phyloP scores from a whole-genome alignment of 2,797 vertebrate genomes.

The Pseudochirops cupreus region DNA sequence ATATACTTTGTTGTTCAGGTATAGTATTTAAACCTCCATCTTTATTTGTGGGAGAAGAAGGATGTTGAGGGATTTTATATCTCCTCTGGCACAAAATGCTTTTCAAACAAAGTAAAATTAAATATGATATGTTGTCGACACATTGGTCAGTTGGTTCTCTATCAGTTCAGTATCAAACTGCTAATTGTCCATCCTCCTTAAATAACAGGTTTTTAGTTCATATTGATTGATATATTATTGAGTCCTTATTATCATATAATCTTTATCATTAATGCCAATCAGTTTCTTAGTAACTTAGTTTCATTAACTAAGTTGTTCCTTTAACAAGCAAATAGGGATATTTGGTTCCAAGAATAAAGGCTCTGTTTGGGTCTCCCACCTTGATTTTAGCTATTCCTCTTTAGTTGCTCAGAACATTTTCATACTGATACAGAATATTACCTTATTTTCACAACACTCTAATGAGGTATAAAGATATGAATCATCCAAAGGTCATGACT shows the following conservation, averaged over 20 bases:
- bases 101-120: slow-evolving; percentile 85
- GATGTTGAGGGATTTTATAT: slow-evolving; percentile 75
- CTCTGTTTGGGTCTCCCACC: slow-evolving; percentile 15
- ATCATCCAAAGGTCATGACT: background rate
- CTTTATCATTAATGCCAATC: slow-evolving; percentile 75
- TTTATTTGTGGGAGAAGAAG: slow-evolving; percentile 75
- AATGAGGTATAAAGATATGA: background rate
- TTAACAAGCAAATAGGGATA: slow-evolving; percentile 29
- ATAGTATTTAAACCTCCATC: slow-evolving; percentile 70
- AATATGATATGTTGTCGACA: slow-evolving; percentile 78
- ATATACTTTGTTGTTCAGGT: slow-evolving; percentile 75
- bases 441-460: background rate
- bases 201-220: slow-evolving; percentile 81
- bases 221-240: slow-evolving; percentile 78
- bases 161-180: slow-evolving; percentile 82
- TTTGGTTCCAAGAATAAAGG: slow-evolving; percentile 46
- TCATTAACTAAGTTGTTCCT: slow-evolving; percentile 61
- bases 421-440: background rate
- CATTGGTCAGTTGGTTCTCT: slow-evolving; percentile 82
- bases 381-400: slow-evolving; percentile 46
- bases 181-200: slow-evolving; percentile 80
- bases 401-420: slow-evolving; percentile 23
- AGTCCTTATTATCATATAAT: slow-evolving; percentile 64
- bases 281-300: slow-evolving; percentile 71
- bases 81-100: slow-evolving; percentile 77